Percentiles rank a stretch among this genome's conserved stretches.
Evolutionary conservation across 2,888 invertebrate genomes (phyloP).

Genomic region (Dioctria rufipes): DNA sequence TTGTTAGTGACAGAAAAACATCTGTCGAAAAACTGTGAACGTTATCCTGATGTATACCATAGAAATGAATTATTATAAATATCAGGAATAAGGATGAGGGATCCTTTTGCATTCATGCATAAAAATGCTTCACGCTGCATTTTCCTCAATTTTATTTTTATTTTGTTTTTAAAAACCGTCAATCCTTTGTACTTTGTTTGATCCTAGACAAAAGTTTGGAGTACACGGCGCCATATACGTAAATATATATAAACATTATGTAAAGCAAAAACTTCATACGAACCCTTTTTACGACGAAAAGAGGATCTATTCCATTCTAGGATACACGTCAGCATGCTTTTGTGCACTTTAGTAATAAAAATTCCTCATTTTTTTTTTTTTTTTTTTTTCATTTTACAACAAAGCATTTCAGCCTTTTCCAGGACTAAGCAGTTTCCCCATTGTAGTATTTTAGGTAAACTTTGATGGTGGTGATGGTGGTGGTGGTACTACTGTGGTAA

Average conservation of each 20-base stretch:
- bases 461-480: background rate
- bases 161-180: background rate
- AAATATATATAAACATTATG: background rate
- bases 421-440: slow-evolving; percentile 34
- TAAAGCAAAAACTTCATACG: slow-evolving; percentile 26
- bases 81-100: too few relatives aligned
- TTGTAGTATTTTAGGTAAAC: slow-evolving; percentile 40
- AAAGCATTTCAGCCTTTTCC: background rate
- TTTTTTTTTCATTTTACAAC: slow-evolving; percentile 21
- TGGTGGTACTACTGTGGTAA: background rate
- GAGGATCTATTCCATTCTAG: background rate
- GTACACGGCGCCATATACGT: background rate
- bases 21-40: too few relatives aligned
- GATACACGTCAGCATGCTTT: slow-evolving; percentile 31
- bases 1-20: too few relatives aligned
- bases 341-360: slow-evolving; percentile 49
- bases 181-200: slow-evolving; percentile 20
- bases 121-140: slow-evolving; percentile 5
- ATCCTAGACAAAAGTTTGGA: slow-evolving; percentile 35
- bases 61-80: too few relatives aligned
- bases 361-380: slow-evolving; percentile 33
- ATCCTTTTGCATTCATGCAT: too few relatives aligned
- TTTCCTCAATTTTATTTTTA: slow-evolving; percentile 12
- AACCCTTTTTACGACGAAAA: slow-evolving; percentile 29
- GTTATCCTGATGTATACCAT: too few relatives aligned